These are phyloP conservation scores for Vidua macroura DNA, from an alignment of 2,113 vertebrate species.

Conservation along the genomic window DNA sequence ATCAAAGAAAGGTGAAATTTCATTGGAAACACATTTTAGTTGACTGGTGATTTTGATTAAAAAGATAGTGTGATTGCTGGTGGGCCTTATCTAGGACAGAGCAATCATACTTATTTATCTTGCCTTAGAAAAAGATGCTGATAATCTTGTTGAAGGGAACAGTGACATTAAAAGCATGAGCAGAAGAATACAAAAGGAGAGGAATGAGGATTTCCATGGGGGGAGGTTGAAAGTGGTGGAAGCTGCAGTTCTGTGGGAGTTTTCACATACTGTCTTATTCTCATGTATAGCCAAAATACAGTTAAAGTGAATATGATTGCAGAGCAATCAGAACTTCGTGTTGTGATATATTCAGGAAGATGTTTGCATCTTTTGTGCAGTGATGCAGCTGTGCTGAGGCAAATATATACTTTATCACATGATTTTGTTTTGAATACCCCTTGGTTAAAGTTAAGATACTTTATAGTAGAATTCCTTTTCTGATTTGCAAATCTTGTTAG, in stretches of 20 bases:
- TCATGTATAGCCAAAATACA: not conserved
- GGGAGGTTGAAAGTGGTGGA: not conserved
- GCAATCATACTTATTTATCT: not conserved
- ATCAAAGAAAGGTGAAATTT: conserved; percentile 14
- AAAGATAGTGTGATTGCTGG: conserved; percentile 14
- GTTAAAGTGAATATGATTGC: not conserved
- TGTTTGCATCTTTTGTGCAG: not conserved
- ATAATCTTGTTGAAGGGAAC: not conserved
- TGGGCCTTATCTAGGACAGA: conserved; percentile 10
- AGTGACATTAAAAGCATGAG: not conserved
- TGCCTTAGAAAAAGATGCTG: not conserved
- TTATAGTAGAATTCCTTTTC: not conserved
- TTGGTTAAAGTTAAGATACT: not conserved
- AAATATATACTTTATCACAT: not conserved
- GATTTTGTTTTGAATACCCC: not conserved
- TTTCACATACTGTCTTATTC: not conserved
- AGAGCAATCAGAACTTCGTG: not conserved
- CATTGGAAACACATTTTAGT: not conserved
- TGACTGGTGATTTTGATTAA: conserved; percentile 18
- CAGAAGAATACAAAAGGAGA: not conserved
- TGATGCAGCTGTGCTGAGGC: not conserved
- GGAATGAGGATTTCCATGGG: not conserved
- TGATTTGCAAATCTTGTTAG: not conserved
- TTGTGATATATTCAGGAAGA: not conserved
- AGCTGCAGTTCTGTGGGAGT: not conserved